Base-by-base conservation (phyloP, 1,140 invertebrate genomes). In the Drosophila sechellia region DNA sequence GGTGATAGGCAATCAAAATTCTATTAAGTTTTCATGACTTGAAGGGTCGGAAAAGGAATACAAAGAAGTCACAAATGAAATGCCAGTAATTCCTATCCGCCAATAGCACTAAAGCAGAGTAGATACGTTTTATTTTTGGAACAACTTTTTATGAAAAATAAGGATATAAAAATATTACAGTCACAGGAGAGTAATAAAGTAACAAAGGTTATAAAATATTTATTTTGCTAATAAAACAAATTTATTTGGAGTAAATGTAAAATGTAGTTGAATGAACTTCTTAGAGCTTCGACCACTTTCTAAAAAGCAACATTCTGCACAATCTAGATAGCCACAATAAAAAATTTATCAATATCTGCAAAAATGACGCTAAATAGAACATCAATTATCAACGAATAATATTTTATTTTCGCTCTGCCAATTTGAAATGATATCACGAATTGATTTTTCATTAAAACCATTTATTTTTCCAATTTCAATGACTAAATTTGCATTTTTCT, bases 1-100 rank as follows among this genome's bases (percentile, higher is more conserved):
- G 22, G 22, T 45, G 42, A 65, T 61, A 22, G 57, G 54, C 68
- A 76, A 76, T 76, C 70, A 76, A 68, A 69, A 56, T 45, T 55
- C 5, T 54, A 78, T 59, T 71, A 61, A 70, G 25, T 50, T 65
- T 65, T 45, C 22, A 46, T 61, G 25, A 46, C 31, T 64, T 31
- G 12, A 65, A 63, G 34, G 42, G 42, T 48, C 31, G 31, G 22
- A 25, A 5, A 42, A 22, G 11, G 48, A 50, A 34, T 17, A 34
- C 1, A 43, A 61, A 35, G 22, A 11, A 10, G 6, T 35, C 8
- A 11, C 25, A 20, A 58, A 27, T n/a, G 13, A 59, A 31, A 12
- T 17, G 3, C 10, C 22, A 42, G 3, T 22, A 34, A 25, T 34
- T 27, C 22, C 46, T 13, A 22, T 43, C 17, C 43, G 11, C 11